A percentile compares a stretch with the other conserved stretches of the same genome.
Conservation (phyloP, 1,140 invertebrate genomes). For the Drosophila paulistorum region DNA sequence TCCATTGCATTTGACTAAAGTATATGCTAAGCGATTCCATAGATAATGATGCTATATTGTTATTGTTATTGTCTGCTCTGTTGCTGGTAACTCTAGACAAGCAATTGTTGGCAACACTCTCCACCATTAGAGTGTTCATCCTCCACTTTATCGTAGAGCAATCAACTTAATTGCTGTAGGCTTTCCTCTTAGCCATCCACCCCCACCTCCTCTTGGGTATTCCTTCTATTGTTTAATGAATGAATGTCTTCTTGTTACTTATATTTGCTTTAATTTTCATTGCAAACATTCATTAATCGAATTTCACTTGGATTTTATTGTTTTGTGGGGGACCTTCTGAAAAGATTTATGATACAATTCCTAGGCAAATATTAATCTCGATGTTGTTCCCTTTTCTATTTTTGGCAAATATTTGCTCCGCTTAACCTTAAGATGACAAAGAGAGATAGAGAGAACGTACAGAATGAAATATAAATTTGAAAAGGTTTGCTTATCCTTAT, state of each 20-base stretch:
- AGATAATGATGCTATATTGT: conserved; percentile 46
- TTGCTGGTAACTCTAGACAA: conserved; percentile 54
- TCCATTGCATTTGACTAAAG: conserved; percentile 5
- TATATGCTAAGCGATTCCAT: conserved; percentile 14
- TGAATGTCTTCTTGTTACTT: conserved; percentile 6
- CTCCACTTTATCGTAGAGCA: conserved; percentile 47
- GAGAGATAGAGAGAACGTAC: not conserved
- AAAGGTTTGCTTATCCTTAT: conserved; percentile 42
- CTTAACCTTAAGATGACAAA: not conserved
- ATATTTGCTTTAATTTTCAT: conserved; percentile 32
- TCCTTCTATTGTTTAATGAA: conserved; percentile 70
- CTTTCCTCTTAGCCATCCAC: conserved; percentile 16
- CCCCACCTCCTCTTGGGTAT: not conserved
- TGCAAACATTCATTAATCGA: conserved; percentile 82
- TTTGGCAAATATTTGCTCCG: conserved; percentile 12
- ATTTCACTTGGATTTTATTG: conserved; percentile 72
- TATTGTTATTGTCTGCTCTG: conserved; percentile 38
- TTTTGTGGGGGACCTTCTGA: conserved; percentile 14
- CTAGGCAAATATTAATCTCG: conserved; percentile 74
- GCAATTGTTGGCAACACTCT: conserved; percentile 30
- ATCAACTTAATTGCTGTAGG: conserved; percentile 74
- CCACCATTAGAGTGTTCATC: conserved; percentile 8
- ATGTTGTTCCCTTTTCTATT: conserved; percentile 14
- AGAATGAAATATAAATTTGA: not conserved
- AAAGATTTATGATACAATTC: conserved; percentile 66